These are phyloP conservation scores for Chinchilla lanigera DNA, from an alignment of 2,113 vertebrate species.

Conservation along the genomic window DNA sequence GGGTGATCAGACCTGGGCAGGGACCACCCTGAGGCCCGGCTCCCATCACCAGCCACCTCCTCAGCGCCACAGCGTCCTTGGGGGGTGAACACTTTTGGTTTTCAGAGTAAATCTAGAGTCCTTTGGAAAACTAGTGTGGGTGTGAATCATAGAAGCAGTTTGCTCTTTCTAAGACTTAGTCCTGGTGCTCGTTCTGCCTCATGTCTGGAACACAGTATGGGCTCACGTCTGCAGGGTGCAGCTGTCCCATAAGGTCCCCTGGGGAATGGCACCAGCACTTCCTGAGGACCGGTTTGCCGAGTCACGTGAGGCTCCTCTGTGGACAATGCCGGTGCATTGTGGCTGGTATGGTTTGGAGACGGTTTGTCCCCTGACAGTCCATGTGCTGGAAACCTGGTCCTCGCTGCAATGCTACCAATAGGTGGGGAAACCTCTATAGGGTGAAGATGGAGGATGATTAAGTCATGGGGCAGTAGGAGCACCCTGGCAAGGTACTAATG, in stretches of 20 bases:
- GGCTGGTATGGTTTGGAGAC: not conserved
- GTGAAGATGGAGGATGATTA: not conserved
- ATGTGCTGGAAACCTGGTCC: not conserved
- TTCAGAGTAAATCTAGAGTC: constrained; percentile 66
- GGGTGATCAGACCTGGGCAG: not conserved
- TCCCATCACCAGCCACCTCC: not conserved
- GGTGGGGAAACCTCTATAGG: not conserved
- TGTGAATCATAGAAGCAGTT: not conserved
- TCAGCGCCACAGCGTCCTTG: not conserved
- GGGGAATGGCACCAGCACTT: not conserved
- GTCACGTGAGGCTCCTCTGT: too few species aligned
- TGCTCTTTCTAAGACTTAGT: not conserved
- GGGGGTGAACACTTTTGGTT: not conserved
- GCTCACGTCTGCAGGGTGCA: not conserved
- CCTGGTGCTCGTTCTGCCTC: not conserved
- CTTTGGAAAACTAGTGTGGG: not conserved
- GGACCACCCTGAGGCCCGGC: not conserved
- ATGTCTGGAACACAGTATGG: not conserved
- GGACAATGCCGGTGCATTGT: not conserved
- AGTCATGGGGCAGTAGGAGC: not conserved
- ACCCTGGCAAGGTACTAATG: not conserved
- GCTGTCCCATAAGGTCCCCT: not conserved
- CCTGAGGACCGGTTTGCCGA: not conserved
- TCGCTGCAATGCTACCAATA: not conserved
- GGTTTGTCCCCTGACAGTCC: not conserved